Evolutionary conservation across 1,140 invertebrate species (phyloP), one percentile per base, ranked within the genome.

Genomic region (Zophobas morio): DNA sequence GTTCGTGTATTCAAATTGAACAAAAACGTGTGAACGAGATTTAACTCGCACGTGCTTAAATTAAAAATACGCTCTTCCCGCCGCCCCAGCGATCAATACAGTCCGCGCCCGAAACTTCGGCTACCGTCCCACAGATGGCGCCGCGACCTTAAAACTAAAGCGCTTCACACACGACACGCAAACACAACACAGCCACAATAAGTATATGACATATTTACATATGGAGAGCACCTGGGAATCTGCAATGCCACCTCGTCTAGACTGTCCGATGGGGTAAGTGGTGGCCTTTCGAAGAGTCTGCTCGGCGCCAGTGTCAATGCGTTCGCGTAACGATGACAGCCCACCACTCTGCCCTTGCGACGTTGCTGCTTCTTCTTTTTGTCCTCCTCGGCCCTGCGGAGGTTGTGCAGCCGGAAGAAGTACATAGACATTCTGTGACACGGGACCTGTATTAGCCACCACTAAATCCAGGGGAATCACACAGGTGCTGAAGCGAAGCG

Each of bases 401-500:
- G 90, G 87, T 96, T 96, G 91, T 96, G 95, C 85, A 96, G 91
- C 74, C 95, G 95, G 88, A 96, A 96, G 92, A 97, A 96, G 91
- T 96, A 97, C 90, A 96, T 92, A 90, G 95, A 96, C 95, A 97
- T 96, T 89, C 90, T 91, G 83, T 33, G 54, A 66, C 60, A 66
- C 60, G 60, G n/a, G 35, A 60, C 60, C 60, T 42, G 54, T 42
- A 42, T 66, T 66, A 66, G 39, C 60, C 60, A 40, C 33, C 8
- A 66, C 56, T 60, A 60, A 42, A 42, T 34, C 20, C 60, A 66
- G 6, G 35, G 4, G 35, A 47, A 37, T 37, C 6, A 60, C 56
- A 60, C 56, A 2, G 36, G 8, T 39, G 36, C 20, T 20, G 49
- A 51, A 51, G 49, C 49, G 53, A 54, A 54, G 53, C 53, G 33